phyloP scores from a whole-genome alignment of 2,888 invertebrate genomes.

The Heliothis peltigera region DNA sequence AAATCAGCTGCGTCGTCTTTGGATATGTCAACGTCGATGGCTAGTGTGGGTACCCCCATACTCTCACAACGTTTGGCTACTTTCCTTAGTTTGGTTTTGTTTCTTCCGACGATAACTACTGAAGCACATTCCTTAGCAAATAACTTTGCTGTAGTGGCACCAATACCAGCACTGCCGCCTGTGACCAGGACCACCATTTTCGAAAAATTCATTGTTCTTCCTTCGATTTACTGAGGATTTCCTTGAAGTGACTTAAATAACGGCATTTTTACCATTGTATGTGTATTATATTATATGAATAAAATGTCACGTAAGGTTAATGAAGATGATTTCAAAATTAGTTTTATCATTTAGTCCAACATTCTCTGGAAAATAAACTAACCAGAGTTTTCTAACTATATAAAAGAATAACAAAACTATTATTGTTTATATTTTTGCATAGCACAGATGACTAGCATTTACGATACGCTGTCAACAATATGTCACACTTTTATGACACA shows the following conservation, averaged over 20 bases:
- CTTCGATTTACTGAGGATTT: neutral
- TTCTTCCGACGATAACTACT: constrained; percentile 69
- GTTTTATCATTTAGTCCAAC: too few relatives aligned
- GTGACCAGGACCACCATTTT: constrained; percentile 73
- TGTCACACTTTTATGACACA: too few relatives aligned
- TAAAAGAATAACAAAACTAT: too few relatives aligned
- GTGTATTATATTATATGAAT: neutral
- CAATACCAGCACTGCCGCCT: constrained; percentile 73
- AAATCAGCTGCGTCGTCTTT: constrained; percentile 28
- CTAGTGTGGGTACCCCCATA: constrained; percentile 43
- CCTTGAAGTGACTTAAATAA: neutral
- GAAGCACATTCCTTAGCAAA: constrained; percentile 71
- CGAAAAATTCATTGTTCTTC: constrained; percentile 65
- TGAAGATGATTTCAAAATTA: neutral
- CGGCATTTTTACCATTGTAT: neutral
- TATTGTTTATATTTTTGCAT: too few relatives aligned
- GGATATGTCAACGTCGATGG: constrained; percentile 41
- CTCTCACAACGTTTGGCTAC: constrained; percentile 57
- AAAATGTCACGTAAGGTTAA: neutral
- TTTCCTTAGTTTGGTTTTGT: constrained; percentile 63
- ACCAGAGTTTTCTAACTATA: too few relatives aligned
- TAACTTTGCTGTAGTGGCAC: constrained; percentile 66
- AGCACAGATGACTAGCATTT: too few relatives aligned
- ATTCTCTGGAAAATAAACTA: too few relatives aligned
- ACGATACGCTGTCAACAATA: too few relatives aligned